Evolutionary conservation across 2,797 vertebrate genomes (phyloP), one percentile per base, ranked within the genome.

Genomic region (Lates japonicus): DNA sequence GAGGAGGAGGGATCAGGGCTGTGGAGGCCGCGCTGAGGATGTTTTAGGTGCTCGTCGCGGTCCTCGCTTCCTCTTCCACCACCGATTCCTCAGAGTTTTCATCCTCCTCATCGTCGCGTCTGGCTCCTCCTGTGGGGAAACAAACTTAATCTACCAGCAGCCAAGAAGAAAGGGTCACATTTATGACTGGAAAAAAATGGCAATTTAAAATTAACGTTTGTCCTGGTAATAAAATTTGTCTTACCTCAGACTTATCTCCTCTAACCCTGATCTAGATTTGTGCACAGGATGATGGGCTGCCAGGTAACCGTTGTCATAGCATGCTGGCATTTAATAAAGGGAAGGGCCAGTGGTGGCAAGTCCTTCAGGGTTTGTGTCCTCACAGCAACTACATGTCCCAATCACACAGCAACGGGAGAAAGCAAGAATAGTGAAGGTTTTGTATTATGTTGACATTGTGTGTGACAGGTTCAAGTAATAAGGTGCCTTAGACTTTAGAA

Each of bases 101-200:
- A 0, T 94, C 82, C 1, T 97, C 96, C 80, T 97, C 97, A 8
- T 97, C 97, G 1, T 97, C n/a, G n/a, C 96, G 0, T 97, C 96
- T 0, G 91, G 85, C 25, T 97, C 96, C 5, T 98, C n/a, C 97
- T 96, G 88, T 25, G 20, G 52, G 57, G 55, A n/a, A 35, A 48
- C 2, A 57, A 64, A 69, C 20, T 7, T 1, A n/a, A 48, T 20
- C 39, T 1, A 0, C 9, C 17, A 58, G 25, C 52, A 70, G 41
- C 29, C 42, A 1, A n/a, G 37, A 25, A n/a, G 29, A 3, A 58
- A 46, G 8, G 10, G 2, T 75, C 46, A 25, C 0, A 33, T 33
- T 66, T 17, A 25, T 7, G 41, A 62, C 20, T 68, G 12, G 5
- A 9, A 2, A n/a, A 9, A 62, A 16, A 19, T 61, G 31, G n/a